Conservation (phyloP, 1,140 invertebrate genomes). For the Holcopasites calliopsidis region DNA sequence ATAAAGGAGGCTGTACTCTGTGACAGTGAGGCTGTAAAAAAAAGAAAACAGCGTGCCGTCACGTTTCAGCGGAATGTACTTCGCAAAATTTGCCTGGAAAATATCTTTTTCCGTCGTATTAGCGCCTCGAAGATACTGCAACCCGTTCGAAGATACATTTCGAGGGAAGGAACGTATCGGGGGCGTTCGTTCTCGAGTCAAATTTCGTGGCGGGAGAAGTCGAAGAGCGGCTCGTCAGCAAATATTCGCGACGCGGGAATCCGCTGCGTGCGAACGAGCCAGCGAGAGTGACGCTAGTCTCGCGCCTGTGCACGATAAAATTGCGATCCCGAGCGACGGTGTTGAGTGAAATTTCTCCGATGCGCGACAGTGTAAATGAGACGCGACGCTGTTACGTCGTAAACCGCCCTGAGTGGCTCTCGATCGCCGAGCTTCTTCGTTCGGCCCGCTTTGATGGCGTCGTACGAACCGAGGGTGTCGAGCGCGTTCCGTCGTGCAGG, state of each 20-base stretch:
- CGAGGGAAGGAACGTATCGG: background rate
- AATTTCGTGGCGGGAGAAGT: constrained; percentile 6
- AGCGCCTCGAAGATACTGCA: background rate
- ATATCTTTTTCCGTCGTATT: background rate
- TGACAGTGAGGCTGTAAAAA: background rate
- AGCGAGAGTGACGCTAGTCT: background rate
- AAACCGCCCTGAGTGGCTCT: constrained; percentile 10
- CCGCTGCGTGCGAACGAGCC: background rate
- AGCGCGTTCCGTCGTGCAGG: background rate
- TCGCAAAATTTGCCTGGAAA: no score
- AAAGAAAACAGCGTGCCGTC: no score
- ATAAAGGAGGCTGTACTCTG: constrained; percentile 21
- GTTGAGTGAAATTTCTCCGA: constrained; percentile 34
- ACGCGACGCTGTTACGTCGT: constrained; percentile 29
- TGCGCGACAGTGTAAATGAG: constrained; percentile 43
- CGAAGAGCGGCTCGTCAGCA: background rate
- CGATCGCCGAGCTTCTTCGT: constrained; percentile 4
- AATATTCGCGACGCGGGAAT: constrained; percentile 1
- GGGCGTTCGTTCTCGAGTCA: constrained; percentile 19
- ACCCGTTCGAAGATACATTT: background rate
- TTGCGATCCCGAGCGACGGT: background rate
- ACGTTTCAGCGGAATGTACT: no score
- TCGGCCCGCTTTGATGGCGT: background rate
- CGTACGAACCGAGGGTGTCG: constrained; percentile 11
- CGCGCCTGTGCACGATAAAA: constrained; percentile 25